phyloP scores from a whole-genome alignment of 2,797 vertebrate genomes.

The Hemibagrus guttatus region DNA sequence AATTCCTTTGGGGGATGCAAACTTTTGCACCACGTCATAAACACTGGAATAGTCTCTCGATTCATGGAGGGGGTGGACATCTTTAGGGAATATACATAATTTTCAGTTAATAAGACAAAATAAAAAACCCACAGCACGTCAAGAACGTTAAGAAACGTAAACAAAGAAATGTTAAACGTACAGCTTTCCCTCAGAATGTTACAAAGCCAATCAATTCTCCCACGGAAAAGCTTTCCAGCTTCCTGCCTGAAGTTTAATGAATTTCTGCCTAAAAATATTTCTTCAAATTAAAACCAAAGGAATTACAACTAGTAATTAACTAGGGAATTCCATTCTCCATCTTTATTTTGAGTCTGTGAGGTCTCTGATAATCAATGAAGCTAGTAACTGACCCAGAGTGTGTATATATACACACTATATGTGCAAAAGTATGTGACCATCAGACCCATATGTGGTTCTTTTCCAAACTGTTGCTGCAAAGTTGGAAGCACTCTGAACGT shows the following conservation, averaged over 20 bases:
- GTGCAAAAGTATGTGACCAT: neutral
- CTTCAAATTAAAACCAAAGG: too few relatives aligned
- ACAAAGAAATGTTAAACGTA: too few relatives aligned
- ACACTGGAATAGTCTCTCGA: neutral
- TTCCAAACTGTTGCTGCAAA: neutral
- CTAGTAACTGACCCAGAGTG: too few relatives aligned
- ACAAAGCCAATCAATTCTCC: neutral
- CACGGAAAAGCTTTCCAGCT: too few relatives aligned
- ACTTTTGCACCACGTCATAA: neutral
- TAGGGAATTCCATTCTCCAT: too few relatives aligned
- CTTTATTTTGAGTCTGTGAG: neutral
- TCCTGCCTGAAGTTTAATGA: too few relatives aligned
- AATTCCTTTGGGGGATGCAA: neutral
- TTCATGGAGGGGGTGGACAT: neutral
- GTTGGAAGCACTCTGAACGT: neutral
- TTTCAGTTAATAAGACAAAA: neutral
- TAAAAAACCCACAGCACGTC: too few relatives aligned
- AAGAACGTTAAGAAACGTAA: too few relatives aligned
- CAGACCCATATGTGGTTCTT: neutral
- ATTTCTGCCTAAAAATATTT: neutral
- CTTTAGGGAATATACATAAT: neutral
- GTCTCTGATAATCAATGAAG: neutral
- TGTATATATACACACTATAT: neutral
- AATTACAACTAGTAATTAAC: too few relatives aligned
- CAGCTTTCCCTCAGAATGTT: neutral